These are phyloP conservation scores for Hymenochirus boettgeri DNA, from an alignment of 2,113 vertebrate genomes.

Conservation along the genomic window DNA sequence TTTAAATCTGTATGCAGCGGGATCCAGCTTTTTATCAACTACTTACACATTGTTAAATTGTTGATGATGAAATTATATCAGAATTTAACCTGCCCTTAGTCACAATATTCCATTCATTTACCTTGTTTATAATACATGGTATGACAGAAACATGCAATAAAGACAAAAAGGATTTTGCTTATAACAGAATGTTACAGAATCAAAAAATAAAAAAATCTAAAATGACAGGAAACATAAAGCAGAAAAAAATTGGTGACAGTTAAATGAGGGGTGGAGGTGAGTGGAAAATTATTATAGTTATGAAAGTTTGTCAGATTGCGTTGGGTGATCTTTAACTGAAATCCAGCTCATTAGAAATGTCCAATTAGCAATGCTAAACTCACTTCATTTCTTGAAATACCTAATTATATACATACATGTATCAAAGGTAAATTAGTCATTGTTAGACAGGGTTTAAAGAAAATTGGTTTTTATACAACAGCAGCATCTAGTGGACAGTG, in stretches of 20 bases:
- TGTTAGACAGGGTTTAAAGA: slow-evolving; percentile 36
- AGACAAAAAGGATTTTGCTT: slow-evolving; percentile 21
- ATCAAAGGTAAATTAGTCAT: slow-evolving; percentile 63
- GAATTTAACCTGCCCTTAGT: slow-evolving; percentile 9
- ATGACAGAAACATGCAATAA: slow-evolving; percentile 5
- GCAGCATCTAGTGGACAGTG: slow-evolving; percentile 65
- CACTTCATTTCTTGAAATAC: slow-evolving; percentile 63
- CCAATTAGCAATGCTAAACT: slow-evolving; percentile 74
- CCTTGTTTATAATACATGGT: slow-evolving; percentile 17
- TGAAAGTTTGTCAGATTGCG: slow-evolving; percentile 42
- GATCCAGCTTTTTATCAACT: not conserved
- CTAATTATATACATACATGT: slow-evolving; percentile 63
- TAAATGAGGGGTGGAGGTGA: slow-evolving; percentile 39
- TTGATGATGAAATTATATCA: slow-evolving; percentile 17
- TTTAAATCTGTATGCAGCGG: slow-evolving; percentile 4
- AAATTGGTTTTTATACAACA: slow-evolving; percentile 62
- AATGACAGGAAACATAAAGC: slow-evolving; percentile 23
- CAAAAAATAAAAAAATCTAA: slow-evolving; percentile 19
- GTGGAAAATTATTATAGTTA: slow-evolving; percentile 39
- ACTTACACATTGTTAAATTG: slow-evolving; percentile 30
- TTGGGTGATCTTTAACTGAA: slow-evolving; percentile 54
- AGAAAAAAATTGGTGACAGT: slow-evolving; percentile 27
- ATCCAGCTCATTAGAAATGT: slow-evolving; percentile 62
- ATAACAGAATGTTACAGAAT: slow-evolving; percentile 15
- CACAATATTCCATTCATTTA: slow-evolving; percentile 33